Conservation (phyloP, 2,888 invertebrate genomes). For the Steinernema carpocapsae region DNA sequence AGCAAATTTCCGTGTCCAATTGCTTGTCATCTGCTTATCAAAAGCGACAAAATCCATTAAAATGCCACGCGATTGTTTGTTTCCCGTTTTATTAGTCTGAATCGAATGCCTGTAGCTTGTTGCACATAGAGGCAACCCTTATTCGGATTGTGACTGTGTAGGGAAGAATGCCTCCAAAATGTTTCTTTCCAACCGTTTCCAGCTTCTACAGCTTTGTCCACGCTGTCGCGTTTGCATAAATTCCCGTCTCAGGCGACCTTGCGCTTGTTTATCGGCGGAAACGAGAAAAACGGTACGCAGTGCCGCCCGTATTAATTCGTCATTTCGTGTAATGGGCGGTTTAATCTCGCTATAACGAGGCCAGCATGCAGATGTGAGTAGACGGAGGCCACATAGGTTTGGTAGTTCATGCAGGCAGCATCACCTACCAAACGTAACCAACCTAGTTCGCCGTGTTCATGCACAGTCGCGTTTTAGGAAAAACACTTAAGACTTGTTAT, state of each 20-base stretch:
- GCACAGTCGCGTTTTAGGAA: no score
- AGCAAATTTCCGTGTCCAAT: not conserved
- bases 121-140: not conserved
- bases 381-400: constrained; percentile 8
- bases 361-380: constrained; percentile 12
- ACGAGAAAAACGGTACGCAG: constrained; percentile 19
- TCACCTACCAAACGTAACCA: no score
- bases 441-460: no score
- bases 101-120: not conserved
- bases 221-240: not conserved
- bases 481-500: not conserved
- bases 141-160: no score
- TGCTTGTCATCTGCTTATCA: constrained; percentile 29
- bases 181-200: not conserved
- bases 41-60: not conserved
- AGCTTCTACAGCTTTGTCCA: no score
- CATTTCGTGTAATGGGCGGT: constrained; percentile 22
- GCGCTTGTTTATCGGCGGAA: not conserved
- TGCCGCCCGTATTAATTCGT: constrained; percentile 28
- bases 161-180: no score
- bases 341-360: constrained; percentile 33
- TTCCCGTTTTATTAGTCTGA: not conserved
- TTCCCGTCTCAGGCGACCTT: not conserved
- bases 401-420: not conserved
- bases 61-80: constrained; percentile 10